These are phyloP conservation scores for Columba livia DNA, from an alignment of 2,113 vertebrate species.

Conservation along the genomic window DNA sequence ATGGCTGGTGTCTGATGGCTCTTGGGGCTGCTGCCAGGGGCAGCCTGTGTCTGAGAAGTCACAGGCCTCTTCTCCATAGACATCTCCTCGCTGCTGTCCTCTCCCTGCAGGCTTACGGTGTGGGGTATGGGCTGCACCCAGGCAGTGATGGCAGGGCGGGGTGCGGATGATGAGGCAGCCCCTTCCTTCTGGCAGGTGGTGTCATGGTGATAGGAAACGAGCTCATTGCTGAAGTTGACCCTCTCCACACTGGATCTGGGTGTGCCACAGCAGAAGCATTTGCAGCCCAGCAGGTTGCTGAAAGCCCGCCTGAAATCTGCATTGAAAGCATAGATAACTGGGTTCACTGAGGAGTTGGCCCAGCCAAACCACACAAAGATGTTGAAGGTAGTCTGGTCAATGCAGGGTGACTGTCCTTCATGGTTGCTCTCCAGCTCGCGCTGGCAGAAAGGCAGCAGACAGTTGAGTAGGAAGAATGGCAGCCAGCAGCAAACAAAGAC, in stretches of 20 bases:
- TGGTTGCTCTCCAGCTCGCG: neutral
- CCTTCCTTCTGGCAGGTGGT: slow-evolving; percentile 77
- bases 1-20: slow-evolving; percentile 44
- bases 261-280: slow-evolving; percentile 64
- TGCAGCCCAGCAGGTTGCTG: slow-evolving; percentile 77
- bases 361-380: slow-evolving; percentile 86
- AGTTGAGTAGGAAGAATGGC: slow-evolving; percentile 86
- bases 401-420: slow-evolving; percentile 51
- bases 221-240: slow-evolving; percentile 79
- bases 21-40: slow-evolving; percentile 20
- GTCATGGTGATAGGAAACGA: slow-evolving; percentile 79
- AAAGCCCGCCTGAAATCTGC: slow-evolving; percentile 81
- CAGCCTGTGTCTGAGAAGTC: slow-evolving; percentile 19
- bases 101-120: neutral
- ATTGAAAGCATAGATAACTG: slow-evolving; percentile 84
- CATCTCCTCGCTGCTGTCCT: neutral
- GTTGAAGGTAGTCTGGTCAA: slow-evolving; percentile 81
- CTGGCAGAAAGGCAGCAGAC: slow-evolving; percentile 82
- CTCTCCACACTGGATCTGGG: slow-evolving; percentile 64
- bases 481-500: slow-evolving; percentile 87
- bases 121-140: slow-evolving; percentile 15
- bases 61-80: slow-evolving; percentile 63
- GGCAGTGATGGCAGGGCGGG: neutral
- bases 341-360: slow-evolving; percentile 85
- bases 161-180: neutral